Evolutionary conservation across 2,797 vertebrate species (phyloP).

Genomic region (Chaetophractus vellerosus): DNA sequence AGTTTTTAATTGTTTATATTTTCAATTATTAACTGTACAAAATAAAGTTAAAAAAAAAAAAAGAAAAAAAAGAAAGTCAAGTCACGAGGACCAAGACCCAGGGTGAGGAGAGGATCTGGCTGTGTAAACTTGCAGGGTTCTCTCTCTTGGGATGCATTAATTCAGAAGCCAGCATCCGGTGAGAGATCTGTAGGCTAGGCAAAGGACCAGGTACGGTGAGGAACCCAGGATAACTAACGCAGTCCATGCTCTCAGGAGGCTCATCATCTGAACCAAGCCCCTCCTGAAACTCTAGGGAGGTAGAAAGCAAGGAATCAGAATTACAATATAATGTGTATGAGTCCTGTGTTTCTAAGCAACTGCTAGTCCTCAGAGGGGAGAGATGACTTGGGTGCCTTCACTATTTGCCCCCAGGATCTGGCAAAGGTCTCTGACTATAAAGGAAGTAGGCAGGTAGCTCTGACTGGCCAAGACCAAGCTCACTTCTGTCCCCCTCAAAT

Average conservation of each 20-base stretch:
- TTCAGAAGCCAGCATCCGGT: background rate
- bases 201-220: background rate
- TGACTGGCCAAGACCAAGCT: background rate
- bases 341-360: background rate
- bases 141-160: background rate
- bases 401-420: background rate
- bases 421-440: background rate
- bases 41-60: no score
- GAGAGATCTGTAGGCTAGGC: background rate
- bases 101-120: background rate
- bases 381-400: background rate
- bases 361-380: background rate
- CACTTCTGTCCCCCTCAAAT: background rate
- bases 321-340: background rate
- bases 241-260: background rate
- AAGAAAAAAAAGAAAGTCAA: constrained; percentile 6
- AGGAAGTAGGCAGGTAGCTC: background rate
- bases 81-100: background rate
- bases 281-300: background rate
- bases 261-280: background rate
- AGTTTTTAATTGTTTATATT: no score
- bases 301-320: background rate
- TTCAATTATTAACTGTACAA: no score
- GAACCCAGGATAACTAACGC: background rate
- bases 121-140: constrained; percentile 2